Evolutionary conservation across 2,888 invertebrate species (phyloP).

Genomic region (Euphydryas editha): DNA sequence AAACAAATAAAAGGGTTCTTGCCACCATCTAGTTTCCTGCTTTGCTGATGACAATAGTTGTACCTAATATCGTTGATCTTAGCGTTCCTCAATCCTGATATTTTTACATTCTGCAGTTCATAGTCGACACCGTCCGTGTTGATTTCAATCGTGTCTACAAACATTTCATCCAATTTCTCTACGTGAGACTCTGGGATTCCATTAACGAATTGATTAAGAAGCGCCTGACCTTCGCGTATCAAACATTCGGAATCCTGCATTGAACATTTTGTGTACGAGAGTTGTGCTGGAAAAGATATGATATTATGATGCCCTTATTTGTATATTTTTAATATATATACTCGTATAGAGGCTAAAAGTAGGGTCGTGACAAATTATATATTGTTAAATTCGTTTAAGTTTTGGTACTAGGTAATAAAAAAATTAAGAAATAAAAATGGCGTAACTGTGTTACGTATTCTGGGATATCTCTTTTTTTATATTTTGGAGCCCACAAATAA

Average conservation of each 20-base stretch:
- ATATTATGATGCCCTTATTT: too few relatives aligned
- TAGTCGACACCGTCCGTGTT: neutral
- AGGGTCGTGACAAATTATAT: too few relatives aligned
- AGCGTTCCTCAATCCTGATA: constrained; percentile 4
- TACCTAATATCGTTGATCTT: neutral
- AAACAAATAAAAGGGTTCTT: too few relatives aligned
- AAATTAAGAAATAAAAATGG: too few relatives aligned
- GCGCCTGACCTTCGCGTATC: neutral
- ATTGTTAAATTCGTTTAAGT: too few relatives aligned
- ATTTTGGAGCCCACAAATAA: too few relatives aligned
- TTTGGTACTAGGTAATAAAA: too few relatives aligned
- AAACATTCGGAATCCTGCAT: neutral
- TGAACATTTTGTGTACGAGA: neutral
- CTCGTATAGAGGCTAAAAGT: neutral
- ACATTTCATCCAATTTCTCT: neutral
- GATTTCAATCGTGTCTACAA: neutral
- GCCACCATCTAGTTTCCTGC: too few relatives aligned
- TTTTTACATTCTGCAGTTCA: constrained; percentile 3
- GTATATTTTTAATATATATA: neutral
- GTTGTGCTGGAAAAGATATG: neutral
- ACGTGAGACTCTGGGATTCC: neutral
- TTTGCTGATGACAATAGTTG: neutral
- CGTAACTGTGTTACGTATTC: too few relatives aligned
- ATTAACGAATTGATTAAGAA: neutral
- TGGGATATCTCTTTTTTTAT: too few relatives aligned